Percentiles rank a stretch among this genome's conserved stretches.
Conservation (phyloP, 2,113 vertebrate genomes). For the Hydrochoerus hydrochaeris region DNA sequence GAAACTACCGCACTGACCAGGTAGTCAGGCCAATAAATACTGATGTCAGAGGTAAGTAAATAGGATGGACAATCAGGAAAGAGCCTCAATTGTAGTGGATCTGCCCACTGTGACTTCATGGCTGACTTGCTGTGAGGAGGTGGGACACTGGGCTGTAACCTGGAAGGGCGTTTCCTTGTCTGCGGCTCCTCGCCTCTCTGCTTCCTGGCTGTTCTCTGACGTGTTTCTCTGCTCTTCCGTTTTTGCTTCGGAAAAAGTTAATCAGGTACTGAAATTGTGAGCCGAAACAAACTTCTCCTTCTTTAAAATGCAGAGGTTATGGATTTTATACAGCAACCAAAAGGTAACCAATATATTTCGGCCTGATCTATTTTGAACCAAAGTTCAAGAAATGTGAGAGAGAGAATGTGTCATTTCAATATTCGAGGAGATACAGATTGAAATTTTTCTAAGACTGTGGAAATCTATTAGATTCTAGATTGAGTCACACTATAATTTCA, state of each 20-base stretch:
- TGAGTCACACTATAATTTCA: neutral
- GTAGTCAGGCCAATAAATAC: neutral
- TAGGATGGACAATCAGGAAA: neutral
- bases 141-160: neutral
- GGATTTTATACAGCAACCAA: neutral
- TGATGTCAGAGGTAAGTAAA: slow-evolving; percentile 6
- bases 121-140: neutral
- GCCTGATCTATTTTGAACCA: neutral
- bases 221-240: neutral
- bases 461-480: neutral
- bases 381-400: neutral
- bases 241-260: neutral
- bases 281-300: neutral
- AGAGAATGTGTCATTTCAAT: neutral
- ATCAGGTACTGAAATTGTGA: neutral
- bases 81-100: neutral
- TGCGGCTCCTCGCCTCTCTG: neutral
- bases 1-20: neutral
- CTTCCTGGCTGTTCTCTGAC: neutral
- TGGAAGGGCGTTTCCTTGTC: neutral
- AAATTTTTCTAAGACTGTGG: slow-evolving; percentile 39
- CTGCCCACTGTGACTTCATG: neutral
- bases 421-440: neutral
- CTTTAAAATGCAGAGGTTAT: neutral
- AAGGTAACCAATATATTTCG: neutral